Base-by-base conservation (phyloP, 2,888 invertebrate genomes). In the Watsonalla binaria region DNA sequence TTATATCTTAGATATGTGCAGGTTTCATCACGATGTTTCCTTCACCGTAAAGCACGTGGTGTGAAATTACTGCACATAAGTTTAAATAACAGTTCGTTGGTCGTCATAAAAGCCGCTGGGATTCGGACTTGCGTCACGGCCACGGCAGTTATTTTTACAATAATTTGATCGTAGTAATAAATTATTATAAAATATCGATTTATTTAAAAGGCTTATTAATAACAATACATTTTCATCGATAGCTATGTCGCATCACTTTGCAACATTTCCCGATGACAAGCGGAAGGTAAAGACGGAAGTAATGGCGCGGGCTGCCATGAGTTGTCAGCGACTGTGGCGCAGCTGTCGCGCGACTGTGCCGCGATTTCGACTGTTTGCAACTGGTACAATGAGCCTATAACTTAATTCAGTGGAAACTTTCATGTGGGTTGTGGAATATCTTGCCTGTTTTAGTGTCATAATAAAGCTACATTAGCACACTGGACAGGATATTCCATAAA, bases 231-330 rank as follows among this genome's bases (percentile, higher is more conserved):
- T 35, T 46, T 39, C 45, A 54, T 53, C 51, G 55, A 55, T 46
- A 54, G 39, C 35, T 2, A 9, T 35, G 46, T 42, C 58, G 33
- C 70, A 61, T 59, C 76, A 58, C 78, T 78, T 76, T 46, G 55
- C 49, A 54, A 53, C 60, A 57, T 66, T 63, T 63, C 55, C 52
- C 55, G 48, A 55, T 71, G 82, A 76, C 80, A 80, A 63, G 71
- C 78, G 83, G 84, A 84, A 82, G 78, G 70, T 73, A 72, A 69
- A 77, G 78, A 77, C 84, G 84, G 85, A 86, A 84, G 81, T 78
- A 80, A 80, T 84, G 84, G 76, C 72, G 77, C 70, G 68, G 72
- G 68, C 76, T 79, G 84, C 81, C 82, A 78, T 58, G 74, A 66
- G 70, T 69, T 65, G 68, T 68, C 68, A 67, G 63, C 61, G 42